These are phyloP conservation scores for Agrotis ipsilon DNA, from an alignment of 2,888 invertebrate species.

Conservation along the genomic window DNA sequence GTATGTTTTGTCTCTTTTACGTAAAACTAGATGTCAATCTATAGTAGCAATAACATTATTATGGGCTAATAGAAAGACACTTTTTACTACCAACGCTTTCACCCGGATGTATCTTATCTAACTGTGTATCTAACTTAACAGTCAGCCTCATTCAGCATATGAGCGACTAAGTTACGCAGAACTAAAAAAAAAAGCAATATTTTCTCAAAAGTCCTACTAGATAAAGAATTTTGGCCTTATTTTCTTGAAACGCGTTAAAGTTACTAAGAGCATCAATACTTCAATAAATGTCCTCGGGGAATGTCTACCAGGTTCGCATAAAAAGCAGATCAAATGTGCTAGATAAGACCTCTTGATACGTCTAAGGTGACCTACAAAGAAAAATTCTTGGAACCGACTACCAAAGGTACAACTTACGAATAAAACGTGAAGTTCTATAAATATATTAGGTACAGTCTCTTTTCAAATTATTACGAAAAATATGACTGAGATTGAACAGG, in stretches of 20 bases:
- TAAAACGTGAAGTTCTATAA: no score
- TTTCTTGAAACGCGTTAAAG: conserved; percentile 24
- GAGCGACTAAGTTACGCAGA: background rate
- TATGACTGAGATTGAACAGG: no score
- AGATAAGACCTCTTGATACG: background rate
- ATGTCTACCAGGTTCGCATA: conserved; percentile 14
- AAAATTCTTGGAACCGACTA: background rate
- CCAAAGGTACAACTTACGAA: no score
- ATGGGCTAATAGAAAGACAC: no score
- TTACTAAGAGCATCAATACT: conserved; percentile 46
- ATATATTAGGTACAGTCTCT: no score
- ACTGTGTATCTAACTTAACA: no score
- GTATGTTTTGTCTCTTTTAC: no score
- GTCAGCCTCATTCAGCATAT: background rate
- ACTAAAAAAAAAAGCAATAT: background rate
- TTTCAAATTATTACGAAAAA: no score
- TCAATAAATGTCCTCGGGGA: conserved; percentile 25
- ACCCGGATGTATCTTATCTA: no score
- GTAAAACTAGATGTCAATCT: no score
- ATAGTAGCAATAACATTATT: no score
- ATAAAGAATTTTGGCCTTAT: conserved; percentile 3
- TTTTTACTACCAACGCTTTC: no score
- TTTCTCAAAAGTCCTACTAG: background rate
- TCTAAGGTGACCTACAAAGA: conserved; percentile 16
- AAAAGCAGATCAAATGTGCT: conserved; percentile 35